A percentile compares a stretch with the other conserved stretches of the same genome.
These are phyloP conservation scores for Otocyon megalotis DNA, from an alignment of 2,113 vertebrate species.

Conservation along the genomic window DNA sequence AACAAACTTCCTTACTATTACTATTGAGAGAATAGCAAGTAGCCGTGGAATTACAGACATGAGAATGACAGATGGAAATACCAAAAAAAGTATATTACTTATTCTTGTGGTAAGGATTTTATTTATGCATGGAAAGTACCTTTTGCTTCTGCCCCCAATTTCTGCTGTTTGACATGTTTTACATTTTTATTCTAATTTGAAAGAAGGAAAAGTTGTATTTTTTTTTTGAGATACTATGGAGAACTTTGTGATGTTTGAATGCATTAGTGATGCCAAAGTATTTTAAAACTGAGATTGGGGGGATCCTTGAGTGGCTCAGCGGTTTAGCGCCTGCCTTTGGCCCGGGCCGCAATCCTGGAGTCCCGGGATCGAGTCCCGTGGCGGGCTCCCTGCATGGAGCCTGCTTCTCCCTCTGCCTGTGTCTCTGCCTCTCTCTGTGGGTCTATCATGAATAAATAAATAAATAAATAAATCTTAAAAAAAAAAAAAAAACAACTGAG, in stretches of 20 bases:
- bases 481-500: background rate
- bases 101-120: background rate
- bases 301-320: too few relatives aligned
- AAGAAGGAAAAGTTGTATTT: background rate
- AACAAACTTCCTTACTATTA: conserved; percentile 24
- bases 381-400: too few relatives aligned
- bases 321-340: too few relatives aligned
- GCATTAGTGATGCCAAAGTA: background rate
- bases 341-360: too few relatives aligned
- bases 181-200: conserved; percentile 51
- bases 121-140: background rate
- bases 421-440: too few relatives aligned
- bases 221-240: background rate
- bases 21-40: background rate
- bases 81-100: background rate
- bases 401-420: too few relatives aligned
- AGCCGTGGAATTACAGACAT: background rate
- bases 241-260: conserved; percentile 6
- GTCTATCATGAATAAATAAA: too few relatives aligned
- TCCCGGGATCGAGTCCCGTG: too few relatives aligned
- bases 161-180: background rate
- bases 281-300: conserved; percentile 22
- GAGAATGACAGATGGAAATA: background rate
- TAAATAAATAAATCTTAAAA: too few relatives aligned
- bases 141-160: background rate